Base-by-base conservation (phyloP, 1,140 invertebrate genomes). In the Alviniconcha marisindica region DNA sequence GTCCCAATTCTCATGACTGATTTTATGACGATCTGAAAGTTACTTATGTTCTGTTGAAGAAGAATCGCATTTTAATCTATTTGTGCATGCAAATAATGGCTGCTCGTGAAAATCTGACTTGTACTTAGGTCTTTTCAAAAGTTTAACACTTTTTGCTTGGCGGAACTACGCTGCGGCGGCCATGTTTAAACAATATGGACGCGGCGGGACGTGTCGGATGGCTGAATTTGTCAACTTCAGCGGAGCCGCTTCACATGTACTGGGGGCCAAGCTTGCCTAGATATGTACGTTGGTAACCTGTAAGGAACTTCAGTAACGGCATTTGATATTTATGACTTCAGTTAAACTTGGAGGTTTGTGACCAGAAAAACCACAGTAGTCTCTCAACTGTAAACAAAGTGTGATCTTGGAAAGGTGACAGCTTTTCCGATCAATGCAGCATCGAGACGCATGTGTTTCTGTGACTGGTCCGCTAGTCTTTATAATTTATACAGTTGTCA, bases 161-260 rank as follows among this genome's bases (percentile, higher is more conserved):
- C 56, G 42, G 66, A 80, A n/a, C 14, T 44, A 24, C 36, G 51
- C n/a, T n/a, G n/a, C 54, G 78, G 40, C 60, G 69, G 85, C 87
- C 87, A 87, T 86, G 74, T 86, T 87, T 87, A 87, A 87, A 87
- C 86, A 87, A 87, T 85, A 85, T 85, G 84, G 84, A 82, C 60
- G 86, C 81, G 51, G 71, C 76, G 74, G 56, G 60, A 69, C 77
- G 77, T 79, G 36, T 74, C 51, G 40, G 54, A 44, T 66, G 31
- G 44, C 38, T 80, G 36, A 42, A 24, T 71, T 44, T 77, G 77
- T 83, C 66, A 77, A 83, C 82, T 82, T 83, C 79, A 80, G 40
- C 60, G 36, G 66, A 74, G 51, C 51, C 28, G 73, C 36, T 54
- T 60, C 51, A 36, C 21, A n/a, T n/a, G n/a, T n/a, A n/a, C 36